Evolutionary conservation across 2,797 vertebrate species (phyloP), one percentile per base, ranked within the genome.

Genomic region (Sandelia bainsii): DNA sequence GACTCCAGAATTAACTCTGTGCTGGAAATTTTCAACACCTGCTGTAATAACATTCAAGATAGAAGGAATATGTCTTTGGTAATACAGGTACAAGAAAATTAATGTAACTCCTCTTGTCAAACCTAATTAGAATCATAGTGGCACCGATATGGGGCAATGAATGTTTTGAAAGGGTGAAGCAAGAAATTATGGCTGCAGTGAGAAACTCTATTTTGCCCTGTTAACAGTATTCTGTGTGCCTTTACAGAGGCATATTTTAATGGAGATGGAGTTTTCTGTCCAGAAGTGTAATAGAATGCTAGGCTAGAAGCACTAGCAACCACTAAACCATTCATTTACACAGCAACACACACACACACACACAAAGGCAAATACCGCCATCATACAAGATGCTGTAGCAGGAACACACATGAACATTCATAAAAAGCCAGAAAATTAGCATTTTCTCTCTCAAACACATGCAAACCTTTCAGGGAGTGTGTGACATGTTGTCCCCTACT

Each of bases 1-100:
- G 69, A 89, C 81, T 90, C 83, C 66, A 62, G 91, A 91, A 93
- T 91, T 87, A 93, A 91, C 86, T 69, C 59, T n/a, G 84, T 34
- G 32, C 79, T 48, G 59, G 81, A 89, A 87, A 89, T 82, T 78
- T 86, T 85, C 77, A 80, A 82, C 88, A 91, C 88, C 88, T 89
- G 84, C 88, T 89, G 75, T 80, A 91, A 87, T 90, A 90, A 83
- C 85, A 79, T 78, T 82, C 78, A 76, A 81, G 86, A 89, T 84
- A 85, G 85, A 77, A 52, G 57, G 71, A 83, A 83, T 81, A 54
- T 77, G 87, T 83, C 76, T 69, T 63, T 22, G 45, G 75, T 84
- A 75, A 87, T 79, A 54, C 77, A 71, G 82, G 80, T 83, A 88
- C 81, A 82, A 69, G 87, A 80, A 88, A 88, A 87, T 85, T 37